A percentile compares a stretch with the other conserved stretches of the same genome.
Conservation (phyloP, 1,140 invertebrate species). For the Drosophila pallidifrons region DNA sequence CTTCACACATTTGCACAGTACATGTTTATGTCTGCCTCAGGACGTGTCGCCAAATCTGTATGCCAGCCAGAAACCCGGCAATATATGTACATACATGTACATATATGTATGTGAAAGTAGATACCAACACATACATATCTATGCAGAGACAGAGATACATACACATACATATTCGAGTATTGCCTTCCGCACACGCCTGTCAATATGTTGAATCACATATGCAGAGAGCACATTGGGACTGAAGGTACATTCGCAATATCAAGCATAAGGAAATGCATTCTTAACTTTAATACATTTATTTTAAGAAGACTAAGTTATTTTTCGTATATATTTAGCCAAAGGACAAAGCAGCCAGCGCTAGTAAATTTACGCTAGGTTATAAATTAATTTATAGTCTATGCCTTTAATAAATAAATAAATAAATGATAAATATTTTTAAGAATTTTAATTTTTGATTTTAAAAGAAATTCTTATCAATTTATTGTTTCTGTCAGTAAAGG, state of each 20-base stretch:
- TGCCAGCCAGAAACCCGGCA: slow-evolving; percentile 36
- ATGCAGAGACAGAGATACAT: slow-evolving; percentile 7
- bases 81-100: not conserved
- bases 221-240: not conserved
- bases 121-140: slow-evolving; percentile 31
- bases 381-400: no score
- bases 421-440: no score
- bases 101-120: slow-evolving; percentile 26
- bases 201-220: slow-evolving; percentile 44
- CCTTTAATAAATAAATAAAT: no score
- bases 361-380: no score
- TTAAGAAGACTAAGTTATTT: no score
- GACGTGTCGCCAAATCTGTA: slow-evolving; percentile 49
- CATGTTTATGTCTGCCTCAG: slow-evolving; percentile 48
- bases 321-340: no score
- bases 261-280: not conserved
- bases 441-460: no score
- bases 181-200: slow-evolving; percentile 12
- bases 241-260: not conserved
- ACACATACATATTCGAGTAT: slow-evolving; percentile 4
- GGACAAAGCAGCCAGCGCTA: no score
- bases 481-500: no score
- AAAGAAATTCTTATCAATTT: no score
- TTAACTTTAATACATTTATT: no score
- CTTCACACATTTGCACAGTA: slow-evolving; percentile 62